Evolutionary conservation across 2,888 invertebrate genomes (phyloP).

Genomic region (Andrena praecox): DNA sequence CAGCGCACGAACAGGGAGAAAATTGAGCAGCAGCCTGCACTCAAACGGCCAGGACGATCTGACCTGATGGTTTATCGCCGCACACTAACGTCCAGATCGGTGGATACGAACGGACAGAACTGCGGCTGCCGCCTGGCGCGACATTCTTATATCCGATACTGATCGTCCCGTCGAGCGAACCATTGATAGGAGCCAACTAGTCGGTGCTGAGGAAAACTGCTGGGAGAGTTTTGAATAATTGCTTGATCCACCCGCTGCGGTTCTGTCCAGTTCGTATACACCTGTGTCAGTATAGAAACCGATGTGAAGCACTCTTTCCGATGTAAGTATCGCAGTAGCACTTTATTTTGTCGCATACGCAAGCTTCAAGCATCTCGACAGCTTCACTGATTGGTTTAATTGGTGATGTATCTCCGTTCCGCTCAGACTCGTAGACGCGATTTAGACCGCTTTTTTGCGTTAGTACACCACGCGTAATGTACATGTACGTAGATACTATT

Average conservation of each 20-base stretch:
- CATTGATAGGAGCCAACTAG: neutral
- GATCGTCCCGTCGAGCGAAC: neutral
- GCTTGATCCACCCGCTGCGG: slow-evolving; percentile 27
- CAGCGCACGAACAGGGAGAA: slow-evolving; percentile 57
- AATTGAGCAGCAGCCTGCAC: slow-evolving; percentile 65
- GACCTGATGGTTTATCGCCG: slow-evolving; percentile 59
- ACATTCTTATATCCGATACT: neutral
- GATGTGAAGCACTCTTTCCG: slow-evolving; percentile 74
- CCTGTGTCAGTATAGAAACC: slow-evolving; percentile 66
- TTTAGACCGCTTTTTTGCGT: slow-evolving; percentile 51
- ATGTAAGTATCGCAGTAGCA: slow-evolving; percentile 75
- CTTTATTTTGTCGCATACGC: slow-evolving; percentile 72
- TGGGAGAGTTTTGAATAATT: neutral
- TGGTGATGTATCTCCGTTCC: slow-evolving; percentile 22
- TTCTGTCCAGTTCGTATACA: slow-evolving; percentile 48
- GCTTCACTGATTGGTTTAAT: slow-evolving; percentile 58
- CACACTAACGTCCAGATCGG: slow-evolving; percentile 60
- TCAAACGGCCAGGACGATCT: slow-evolving; percentile 64
- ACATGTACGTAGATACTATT: slow-evolving; percentile 33
- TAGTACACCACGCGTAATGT: slow-evolving; percentile 32
- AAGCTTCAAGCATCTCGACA: slow-evolving; percentile 65
- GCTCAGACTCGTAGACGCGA: slow-evolving; percentile 36
- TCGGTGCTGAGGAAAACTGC: neutral
- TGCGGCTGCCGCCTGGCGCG: neutral
- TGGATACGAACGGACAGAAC: slow-evolving; percentile 47